Percentiles rank a stretch among this genome's conserved stretches.
phyloP scores from a whole-genome alignment of 1,140 invertebrate species.

The Microplitis demolitor region DNA sequence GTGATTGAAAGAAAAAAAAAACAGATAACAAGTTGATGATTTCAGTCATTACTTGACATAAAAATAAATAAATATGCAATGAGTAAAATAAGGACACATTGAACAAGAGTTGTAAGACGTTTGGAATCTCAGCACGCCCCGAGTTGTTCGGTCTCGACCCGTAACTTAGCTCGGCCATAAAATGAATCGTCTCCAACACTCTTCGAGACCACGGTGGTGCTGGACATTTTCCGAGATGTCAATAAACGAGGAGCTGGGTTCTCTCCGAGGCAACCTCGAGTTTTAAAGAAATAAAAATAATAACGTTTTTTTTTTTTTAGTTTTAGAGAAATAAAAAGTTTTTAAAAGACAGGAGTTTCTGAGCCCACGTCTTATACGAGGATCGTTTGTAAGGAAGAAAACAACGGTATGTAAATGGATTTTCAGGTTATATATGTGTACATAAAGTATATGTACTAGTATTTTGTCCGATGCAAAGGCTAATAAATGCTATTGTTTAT shows the following conservation, averaged over 20 bases:
- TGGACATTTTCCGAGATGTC: conserved; percentile 26
- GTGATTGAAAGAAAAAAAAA: no score
- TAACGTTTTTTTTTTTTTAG: no score
- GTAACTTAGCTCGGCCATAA: conserved; percentile 23
- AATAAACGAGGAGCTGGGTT: conserved; percentile 23
- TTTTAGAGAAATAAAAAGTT: no score
- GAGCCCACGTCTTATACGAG: neutral
- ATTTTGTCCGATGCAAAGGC: conserved; percentile 29
- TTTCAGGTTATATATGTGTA: neutral
- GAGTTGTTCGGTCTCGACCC: conserved; percentile 10
- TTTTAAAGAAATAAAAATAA: no score
- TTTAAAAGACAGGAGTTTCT: neutral
- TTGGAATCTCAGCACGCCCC: conserved; percentile 23
- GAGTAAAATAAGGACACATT: neutral
- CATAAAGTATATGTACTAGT: conserved; percentile 13
- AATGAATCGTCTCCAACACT: conserved; percentile 24
- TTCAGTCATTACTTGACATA: neutral
- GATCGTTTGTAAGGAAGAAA: neutral
- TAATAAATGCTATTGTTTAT: conserved; percentile 37
- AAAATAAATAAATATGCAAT: neutral
- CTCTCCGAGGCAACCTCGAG: neutral
- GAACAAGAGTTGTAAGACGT: conserved; percentile 3
- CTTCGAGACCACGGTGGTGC: neutral
- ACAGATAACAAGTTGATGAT: no score
- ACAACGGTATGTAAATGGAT: conserved; percentile 21